Conservation (phyloP, 2,888 invertebrate species). For the Nymphalis polychloros region DNA sequence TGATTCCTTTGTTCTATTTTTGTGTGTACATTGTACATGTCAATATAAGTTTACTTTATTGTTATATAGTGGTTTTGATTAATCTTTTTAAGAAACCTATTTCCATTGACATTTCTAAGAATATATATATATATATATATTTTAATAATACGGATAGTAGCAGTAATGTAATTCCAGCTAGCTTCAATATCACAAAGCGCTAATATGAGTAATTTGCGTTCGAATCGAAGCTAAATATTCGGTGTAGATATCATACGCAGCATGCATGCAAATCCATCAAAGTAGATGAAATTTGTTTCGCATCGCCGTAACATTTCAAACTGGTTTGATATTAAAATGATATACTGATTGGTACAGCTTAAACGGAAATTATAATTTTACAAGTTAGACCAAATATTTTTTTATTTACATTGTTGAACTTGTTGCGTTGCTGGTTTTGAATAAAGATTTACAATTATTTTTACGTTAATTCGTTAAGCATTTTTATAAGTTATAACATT, state of each 20-base stretch:
- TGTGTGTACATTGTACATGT: no score
- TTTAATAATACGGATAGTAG: neutral
- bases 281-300: constrained; percentile 15
- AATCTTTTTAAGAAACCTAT: no score
- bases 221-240: constrained; percentile 28
- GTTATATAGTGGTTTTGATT: no score
- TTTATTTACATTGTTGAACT: neutral
- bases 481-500: no score
- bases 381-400: neutral
- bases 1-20: no score
- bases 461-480: no score
- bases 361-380: neutral
- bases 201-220: constrained; percentile 12
- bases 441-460: no score
- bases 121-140: no score
- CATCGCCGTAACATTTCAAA: constrained; percentile 21
- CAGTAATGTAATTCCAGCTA: constrained; percentile 13
- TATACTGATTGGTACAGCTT: neutral
- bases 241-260: constrained; percentile 17
- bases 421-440: neutral
- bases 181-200: constrained; percentile 15
- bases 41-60: no score
- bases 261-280: constrained; percentile 20
- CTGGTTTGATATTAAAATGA: constrained; percentile 24
- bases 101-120: no score